These are phyloP conservation scores for Lepidonotus clava DNA, from an alignment of 2,888 invertebrate species.

Conservation along the genomic window DNA sequence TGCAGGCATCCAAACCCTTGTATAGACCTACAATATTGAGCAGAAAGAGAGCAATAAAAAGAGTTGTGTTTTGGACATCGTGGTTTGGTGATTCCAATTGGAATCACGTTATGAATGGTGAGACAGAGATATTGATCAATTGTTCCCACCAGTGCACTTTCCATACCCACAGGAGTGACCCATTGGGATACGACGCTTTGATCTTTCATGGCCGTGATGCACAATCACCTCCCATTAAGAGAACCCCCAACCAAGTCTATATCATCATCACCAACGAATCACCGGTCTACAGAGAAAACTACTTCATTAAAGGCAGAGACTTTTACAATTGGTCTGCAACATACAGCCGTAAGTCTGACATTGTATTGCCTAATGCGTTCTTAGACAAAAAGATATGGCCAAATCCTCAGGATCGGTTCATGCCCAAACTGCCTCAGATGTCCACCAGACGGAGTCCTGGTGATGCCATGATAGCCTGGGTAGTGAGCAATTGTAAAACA, in stretches of 20 bases:
- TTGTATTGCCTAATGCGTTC: background rate
- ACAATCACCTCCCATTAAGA: background rate
- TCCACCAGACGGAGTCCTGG: background rate
- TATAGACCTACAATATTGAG: no score
- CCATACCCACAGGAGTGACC: background rate
- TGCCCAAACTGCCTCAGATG: background rate
- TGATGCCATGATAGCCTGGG: constrained; percentile 32
- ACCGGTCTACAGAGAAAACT: background rate
- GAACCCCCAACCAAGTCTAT: background rate
- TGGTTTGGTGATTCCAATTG: no score
- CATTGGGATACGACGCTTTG: background rate
- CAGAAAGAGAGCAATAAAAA: no score
- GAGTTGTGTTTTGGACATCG: no score
- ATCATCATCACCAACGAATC: background rate
- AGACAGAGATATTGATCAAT: no score
- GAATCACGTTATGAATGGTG: no score
- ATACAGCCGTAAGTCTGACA: background rate
- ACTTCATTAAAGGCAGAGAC: background rate
- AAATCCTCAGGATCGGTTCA: background rate
- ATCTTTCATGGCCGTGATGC: background rate
- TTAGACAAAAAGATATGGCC: background rate
- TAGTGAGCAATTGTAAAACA: constrained; percentile 28
- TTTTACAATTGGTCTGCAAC: background rate
- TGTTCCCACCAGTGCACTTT: no score
- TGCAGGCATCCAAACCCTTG: no score